Evolutionary conservation across 2,888 invertebrate genomes (phyloP).

Genomic region (Chelonus formosanus): DNA sequence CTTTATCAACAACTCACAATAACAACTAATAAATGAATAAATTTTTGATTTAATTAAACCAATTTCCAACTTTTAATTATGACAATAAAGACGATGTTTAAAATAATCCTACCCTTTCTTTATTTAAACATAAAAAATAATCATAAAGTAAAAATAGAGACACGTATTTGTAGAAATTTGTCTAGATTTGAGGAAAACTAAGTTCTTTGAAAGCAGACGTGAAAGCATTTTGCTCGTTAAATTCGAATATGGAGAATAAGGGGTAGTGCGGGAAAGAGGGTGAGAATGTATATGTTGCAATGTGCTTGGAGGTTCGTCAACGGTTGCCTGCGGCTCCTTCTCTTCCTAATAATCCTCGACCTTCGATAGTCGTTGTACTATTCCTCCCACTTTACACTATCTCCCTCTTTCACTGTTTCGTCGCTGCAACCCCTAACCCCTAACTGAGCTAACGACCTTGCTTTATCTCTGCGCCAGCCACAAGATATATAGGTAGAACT

Average conservation of each 20-base stretch:
- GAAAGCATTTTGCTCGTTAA: slow-evolving; percentile 31
- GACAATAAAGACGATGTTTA: too few relatives aligned
- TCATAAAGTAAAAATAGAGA: slow-evolving; percentile 4
- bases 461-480: slow-evolving; percentile 48
- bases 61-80: too few relatives aligned
- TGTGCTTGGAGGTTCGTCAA: slow-evolving; percentile 40
- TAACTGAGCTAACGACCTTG: slow-evolving; percentile 48
- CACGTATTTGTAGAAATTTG: slow-evolving; percentile 17
- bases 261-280: slow-evolving; percentile 2
- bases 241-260: slow-evolving; percentile 28
- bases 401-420: slow-evolving; percentile 24
- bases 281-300: slow-evolving; percentile 20
- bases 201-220: slow-evolving; percentile 30
- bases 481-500: slow-evolving; percentile 39
- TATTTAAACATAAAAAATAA: not conserved
- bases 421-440: slow-evolving; percentile 39
- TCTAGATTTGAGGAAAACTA: slow-evolving; percentile 22
- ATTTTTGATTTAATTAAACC: too few relatives aligned
- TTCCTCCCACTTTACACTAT: slow-evolving; percentile 19
- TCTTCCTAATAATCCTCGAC: slow-evolving; percentile 49
- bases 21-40: too few relatives aligned
- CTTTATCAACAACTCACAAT: too few relatives aligned
- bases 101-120: too few relatives aligned
- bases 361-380: slow-evolving; percentile 45
- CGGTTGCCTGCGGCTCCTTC: slow-evolving; percentile 41